These are phyloP conservation scores for Cryptus armator DNA, from an alignment of 2,888 invertebrate species.

Conservation along the genomic window DNA sequence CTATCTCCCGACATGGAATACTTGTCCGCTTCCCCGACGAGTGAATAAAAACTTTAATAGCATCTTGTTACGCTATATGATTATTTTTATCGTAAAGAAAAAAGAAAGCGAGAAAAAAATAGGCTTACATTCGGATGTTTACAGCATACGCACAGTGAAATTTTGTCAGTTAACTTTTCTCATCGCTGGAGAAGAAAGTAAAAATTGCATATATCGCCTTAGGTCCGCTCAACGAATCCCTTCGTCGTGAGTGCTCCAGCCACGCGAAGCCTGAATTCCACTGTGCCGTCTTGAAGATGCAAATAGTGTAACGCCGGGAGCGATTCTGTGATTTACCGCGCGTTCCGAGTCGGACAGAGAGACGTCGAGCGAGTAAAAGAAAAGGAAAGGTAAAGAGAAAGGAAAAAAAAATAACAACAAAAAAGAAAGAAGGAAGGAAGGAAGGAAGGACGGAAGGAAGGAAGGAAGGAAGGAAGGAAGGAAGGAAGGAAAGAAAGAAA, in stretches of 20 bases:
- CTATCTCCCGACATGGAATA: constrained; percentile 64
- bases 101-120: neutral
- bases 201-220: neutral
- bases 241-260: neutral
- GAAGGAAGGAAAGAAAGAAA: no score
- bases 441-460: constrained; percentile 8
- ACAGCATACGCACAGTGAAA: no score
- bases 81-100: no score
- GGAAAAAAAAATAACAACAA: constrained; percentile 27
- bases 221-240: constrained; percentile 5
- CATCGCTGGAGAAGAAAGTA: neutral
- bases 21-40: no score
- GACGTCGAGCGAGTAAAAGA: constrained; percentile 42
- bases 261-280: constrained; percentile 14
- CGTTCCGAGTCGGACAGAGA: constrained; percentile 65
- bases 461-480: no score
- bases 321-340: constrained; percentile 80
- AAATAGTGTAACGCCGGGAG: constrained; percentile 81
- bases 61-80: no score
- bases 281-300: constrained; percentile 71
- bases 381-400: constrained; percentile 17
- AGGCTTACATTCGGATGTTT: neutral
- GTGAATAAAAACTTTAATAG: neutral
- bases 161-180: neutral
- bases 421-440: constrained; percentile 22